Base-by-base conservation (phyloP, 1,140 invertebrate species). In the Cyrtorhinus lividipennis region DNA sequence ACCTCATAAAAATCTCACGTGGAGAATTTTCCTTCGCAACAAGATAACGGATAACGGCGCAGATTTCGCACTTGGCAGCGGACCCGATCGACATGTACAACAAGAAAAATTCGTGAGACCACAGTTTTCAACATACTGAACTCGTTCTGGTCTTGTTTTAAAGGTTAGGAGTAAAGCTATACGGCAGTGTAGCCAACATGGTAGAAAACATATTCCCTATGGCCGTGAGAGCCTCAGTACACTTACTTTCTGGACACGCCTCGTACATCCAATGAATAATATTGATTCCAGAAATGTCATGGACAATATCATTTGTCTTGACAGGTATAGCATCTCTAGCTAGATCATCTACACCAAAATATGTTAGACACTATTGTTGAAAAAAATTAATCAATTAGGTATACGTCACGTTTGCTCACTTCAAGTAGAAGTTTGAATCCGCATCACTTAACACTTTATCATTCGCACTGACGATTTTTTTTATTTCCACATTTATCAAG, bases 401-500 rank as follows among this genome's bases (percentile, higher is more conserved):
- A 24, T n/a, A n/a, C n/a, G n/a, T n/a, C n/a, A n/a, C n/a, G 24
- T 20, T 23, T 57, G 75, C 75, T 79, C 85, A 95, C 84, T 95
- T 97, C 1, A 98, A 77, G 76, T 97, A 99, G 78, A 98, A 99
- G 26, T 87, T 76, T 1, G 93, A 90, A 80, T 98, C 95, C 2
- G 89, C 88, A 77, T 98, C 94, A 73, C 90, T 93, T 18, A 86
- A 81, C 2, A 99, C 84, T 73, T 86, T 90, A 62, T 93, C 84
- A 78, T 99, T 99, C 1, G 95, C 93, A 73, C 90, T 83, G 25
- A 99, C 85, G 68, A 99, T 98, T 72, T 96, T 95, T 72, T 97
- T 96, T 25, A 99, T 96, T 74, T 98, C 95, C n/a, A 88, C 84
- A 78, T 97, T 95, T 18, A 99, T 88, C 69, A 99, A 98, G 76